phyloP scores from a whole-genome alignment of 35 echinoderm and acorn worm species.

The Stichopus chloronotus region DNA sequence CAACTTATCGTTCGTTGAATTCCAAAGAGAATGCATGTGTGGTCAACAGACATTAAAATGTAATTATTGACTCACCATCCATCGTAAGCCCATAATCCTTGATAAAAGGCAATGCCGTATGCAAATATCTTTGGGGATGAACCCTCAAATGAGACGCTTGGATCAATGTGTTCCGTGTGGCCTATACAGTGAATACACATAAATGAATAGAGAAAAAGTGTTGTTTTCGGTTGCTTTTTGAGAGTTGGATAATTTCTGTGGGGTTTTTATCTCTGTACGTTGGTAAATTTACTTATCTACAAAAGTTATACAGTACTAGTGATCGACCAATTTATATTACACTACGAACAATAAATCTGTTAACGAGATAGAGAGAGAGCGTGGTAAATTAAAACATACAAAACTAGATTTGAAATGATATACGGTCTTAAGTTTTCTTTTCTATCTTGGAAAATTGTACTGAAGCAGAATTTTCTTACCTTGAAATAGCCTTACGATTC shows the following conservation, averaged over 20 bases:
- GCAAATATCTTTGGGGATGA: conserved; percentile 62
- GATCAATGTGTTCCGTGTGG: conserved; percentile 52
- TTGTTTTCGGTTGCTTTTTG: background rate
- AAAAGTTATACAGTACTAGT: background rate
- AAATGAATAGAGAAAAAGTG: background rate
- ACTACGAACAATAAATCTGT: background rate
- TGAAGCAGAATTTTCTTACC: conserved; percentile 1
- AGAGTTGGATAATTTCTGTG: too few species aligned
- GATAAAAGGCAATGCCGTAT: conserved; percentile 69
- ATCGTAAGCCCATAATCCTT: conserved; percentile 62
- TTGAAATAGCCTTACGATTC: conserved; percentile 52
- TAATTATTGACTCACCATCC: background rate
- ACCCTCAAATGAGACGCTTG: conserved; percentile 55
- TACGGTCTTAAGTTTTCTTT: too few species aligned
- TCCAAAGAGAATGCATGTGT: too few species aligned
- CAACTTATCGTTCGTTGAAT: too few species aligned
- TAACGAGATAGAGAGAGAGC: too few species aligned
- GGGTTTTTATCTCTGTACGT: too few species aligned
- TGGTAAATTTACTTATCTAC: too few species aligned
- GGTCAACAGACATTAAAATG: too few species aligned
- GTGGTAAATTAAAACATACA: too few species aligned
- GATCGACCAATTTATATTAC: background rate
- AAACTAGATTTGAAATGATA: too few species aligned
- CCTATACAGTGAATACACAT: background rate
- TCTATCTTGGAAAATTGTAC: too few species aligned